phyloP scores from a whole-genome alignment of 2,113 vertebrate species.

The Chroicocephalus ridibundus region DNA sequence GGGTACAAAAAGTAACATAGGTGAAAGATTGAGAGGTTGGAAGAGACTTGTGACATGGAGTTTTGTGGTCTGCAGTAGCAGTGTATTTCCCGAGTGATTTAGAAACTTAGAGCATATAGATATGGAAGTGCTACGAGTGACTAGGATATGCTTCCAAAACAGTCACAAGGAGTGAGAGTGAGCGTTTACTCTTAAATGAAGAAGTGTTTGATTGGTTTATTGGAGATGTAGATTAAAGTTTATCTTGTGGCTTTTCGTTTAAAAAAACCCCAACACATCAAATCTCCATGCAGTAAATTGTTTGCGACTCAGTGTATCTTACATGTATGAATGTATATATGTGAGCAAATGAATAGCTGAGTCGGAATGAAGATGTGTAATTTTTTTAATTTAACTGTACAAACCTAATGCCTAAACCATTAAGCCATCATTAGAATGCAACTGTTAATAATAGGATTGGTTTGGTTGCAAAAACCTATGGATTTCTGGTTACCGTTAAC shows the following conservation, averaged over 20 bases:
- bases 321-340: fast-evolving
- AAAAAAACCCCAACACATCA: neutral
- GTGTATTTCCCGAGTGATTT: neutral
- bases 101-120: neutral
- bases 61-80: neutral
- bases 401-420: neutral
- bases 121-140: no score
- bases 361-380: neutral
- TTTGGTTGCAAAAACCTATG: neutral
- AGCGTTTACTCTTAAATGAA: neutral
- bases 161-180: neutral
- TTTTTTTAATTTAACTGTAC: neutral
- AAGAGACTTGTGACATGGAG: fast-evolving
- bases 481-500: neutral
- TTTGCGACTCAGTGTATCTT: fast-evolving
- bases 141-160: neutral
- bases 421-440: neutral
- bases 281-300: neutral
- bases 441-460: neutral
- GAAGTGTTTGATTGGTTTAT: neutral
- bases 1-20: neutral
- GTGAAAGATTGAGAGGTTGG: neutral
- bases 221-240: neutral
- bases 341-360: neutral
- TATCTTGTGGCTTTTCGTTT: neutral